Evolutionary conservation across 92 coral and sea anemone species (phyloP).

Genomic region (Ricordea florida): DNA sequence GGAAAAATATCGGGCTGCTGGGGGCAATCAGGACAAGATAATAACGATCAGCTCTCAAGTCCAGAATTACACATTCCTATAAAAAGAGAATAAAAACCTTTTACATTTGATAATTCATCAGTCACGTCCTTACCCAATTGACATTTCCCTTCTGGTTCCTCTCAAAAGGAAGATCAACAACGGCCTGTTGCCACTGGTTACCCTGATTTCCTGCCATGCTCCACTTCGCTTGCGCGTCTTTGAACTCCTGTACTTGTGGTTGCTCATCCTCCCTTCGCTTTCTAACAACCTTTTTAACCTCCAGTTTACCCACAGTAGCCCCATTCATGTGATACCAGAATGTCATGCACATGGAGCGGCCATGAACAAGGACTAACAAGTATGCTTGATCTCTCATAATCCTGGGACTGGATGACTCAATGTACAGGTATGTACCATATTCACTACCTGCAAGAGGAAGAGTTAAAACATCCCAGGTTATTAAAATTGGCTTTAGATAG

Average conservation of each 20-base stretch:
- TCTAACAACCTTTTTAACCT: conserved; percentile 31
- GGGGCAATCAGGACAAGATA: no score
- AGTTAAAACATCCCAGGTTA: neutral
- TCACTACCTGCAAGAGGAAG: neutral
- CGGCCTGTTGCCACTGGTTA: conserved; percentile 41
- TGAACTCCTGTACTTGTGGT: conserved; percentile 7
- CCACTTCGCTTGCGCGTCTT: conserved; percentile 39
- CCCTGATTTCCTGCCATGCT: conserved; percentile 10
- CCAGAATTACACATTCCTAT: no score
- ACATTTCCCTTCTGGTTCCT: neutral
- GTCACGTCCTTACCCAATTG: conserved; percentile 4
- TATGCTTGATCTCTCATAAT: conserved; percentile 46
- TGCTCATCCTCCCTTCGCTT: neutral
- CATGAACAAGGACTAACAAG: conserved; percentile 34
- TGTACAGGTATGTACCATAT: conserved; percentile 33
- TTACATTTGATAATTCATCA: neutral
- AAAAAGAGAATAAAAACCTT: neutral
- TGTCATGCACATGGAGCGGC: conserved; percentile 33
- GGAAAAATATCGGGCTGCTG: no score
- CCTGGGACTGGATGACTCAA: conserved; percentile 65
- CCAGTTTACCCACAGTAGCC: conserved; percentile 44
- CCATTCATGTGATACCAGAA: conserved; percentile 83
- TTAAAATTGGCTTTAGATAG: neutral
- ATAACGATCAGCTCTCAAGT: no score
- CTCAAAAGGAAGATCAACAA: neutral